A percentile compares a stretch with the other conserved stretches of the same genome.
These are phyloP conservation scores for Vollenhovia emeryi DNA, from an alignment of 1,140 invertebrate genomes.

Conservation along the genomic window DNA sequence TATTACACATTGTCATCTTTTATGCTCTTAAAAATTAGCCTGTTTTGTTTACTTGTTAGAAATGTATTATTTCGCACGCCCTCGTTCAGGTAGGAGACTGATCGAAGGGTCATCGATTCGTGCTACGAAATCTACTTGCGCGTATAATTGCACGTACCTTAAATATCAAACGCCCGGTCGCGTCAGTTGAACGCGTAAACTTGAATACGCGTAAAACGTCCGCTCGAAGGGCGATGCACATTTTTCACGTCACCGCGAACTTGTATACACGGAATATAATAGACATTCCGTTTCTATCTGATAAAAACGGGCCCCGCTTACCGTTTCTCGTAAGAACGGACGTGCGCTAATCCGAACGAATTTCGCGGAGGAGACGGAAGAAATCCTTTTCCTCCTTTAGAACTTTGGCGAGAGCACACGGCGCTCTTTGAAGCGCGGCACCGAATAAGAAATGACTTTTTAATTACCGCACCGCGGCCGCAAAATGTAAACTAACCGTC, in stretches of 20 bases:
- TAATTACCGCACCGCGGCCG: background rate
- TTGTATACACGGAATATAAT: background rate
- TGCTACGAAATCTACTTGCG: constrained; percentile 4
- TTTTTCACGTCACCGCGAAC: background rate
- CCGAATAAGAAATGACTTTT: background rate
- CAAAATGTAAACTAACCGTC: background rate
- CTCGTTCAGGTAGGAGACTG: too few relatives aligned
- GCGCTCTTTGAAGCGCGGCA: background rate
- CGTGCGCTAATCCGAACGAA: background rate
- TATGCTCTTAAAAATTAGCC: too few relatives aligned
- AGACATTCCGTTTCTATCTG: background rate
- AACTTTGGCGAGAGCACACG: background rate
- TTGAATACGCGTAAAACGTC: background rate
- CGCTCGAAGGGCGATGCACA: background rate
- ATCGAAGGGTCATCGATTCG: background rate
- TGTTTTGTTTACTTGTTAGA: too few relatives aligned
- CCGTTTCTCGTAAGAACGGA: background rate
- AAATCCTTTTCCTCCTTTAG: background rate
- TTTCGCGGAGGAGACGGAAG: background rate
- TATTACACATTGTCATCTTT: too few relatives aligned
- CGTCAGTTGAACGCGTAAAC: constrained; percentile 25
- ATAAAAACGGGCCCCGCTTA: background rate
- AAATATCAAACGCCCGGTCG: background rate
- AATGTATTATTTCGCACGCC: too few relatives aligned
- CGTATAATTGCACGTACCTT: background rate